Conservation (phyloP, 2,797 vertebrate species). For the Limosa lapponica region DNA sequence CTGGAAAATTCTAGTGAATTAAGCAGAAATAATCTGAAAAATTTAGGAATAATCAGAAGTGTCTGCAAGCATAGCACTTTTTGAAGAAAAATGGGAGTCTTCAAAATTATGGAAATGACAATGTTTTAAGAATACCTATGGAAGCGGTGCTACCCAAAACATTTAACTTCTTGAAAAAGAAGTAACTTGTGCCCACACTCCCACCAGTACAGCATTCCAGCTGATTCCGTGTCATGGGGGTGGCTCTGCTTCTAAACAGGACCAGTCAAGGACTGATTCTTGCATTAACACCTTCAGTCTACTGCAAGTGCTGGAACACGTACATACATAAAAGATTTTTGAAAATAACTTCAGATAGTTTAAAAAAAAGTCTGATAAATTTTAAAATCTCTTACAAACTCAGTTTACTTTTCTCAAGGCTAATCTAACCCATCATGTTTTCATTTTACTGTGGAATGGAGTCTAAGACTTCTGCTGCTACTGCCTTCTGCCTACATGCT, state of each 20-base stretch:
- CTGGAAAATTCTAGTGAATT: not conserved
- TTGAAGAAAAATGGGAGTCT: not conserved
- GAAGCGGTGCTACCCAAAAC: not conserved
- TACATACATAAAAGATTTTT: not conserved
- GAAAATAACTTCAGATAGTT: not conserved
- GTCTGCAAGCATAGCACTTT: not conserved
- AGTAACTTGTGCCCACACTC: not conserved
- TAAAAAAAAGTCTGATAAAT: not conserved
- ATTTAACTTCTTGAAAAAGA: not conserved
- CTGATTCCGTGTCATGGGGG: not conserved
- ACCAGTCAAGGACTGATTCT: not conserved
- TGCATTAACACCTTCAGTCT: not conserved
- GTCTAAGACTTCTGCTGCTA: not conserved
- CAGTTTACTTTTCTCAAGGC: not conserved
- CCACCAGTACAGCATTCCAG: not conserved
- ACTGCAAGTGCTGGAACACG: not conserved
- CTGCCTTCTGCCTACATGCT: not conserved
- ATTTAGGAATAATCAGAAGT: not conserved
- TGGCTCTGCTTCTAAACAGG: not conserved
- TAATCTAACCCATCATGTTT: not conserved
- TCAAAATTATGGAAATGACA: not conserved
- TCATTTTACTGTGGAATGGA: not conserved
- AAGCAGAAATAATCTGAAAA: not conserved
- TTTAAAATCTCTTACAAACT: not conserved
- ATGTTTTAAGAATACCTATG: not conserved